Conservation (phyloP, 1,140 invertebrate species). For the Neodiprion lecontei region DNA sequence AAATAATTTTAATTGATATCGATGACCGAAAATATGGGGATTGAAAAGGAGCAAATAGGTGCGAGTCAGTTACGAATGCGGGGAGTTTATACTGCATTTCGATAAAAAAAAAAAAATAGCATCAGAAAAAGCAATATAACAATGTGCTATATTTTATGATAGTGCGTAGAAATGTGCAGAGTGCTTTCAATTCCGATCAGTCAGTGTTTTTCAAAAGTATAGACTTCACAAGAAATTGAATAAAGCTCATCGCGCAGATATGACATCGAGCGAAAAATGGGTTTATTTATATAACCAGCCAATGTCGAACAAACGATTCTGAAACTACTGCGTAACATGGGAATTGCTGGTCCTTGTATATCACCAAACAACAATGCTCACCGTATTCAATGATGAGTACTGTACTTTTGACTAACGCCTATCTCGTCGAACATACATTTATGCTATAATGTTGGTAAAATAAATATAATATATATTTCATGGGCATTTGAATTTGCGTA, state of each 20-base stretch:
- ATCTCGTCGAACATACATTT: background rate
- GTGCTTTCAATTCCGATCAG: background rate
- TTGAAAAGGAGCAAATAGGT: background rate
- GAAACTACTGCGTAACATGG: background rate
- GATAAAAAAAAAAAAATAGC: background rate
- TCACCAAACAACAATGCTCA: too few species aligned
- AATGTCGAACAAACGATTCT: background rate
- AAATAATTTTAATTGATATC: background rate
- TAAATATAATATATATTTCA: conserved; percentile 1
- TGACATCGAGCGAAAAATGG: background rate
- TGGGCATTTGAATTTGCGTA: background rate
- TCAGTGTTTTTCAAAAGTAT: conserved; percentile 2
- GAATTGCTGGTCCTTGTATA: background rate
- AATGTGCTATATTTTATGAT: background rate
- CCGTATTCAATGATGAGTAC: background rate
- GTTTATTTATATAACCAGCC: background rate
- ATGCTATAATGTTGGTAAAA: background rate
- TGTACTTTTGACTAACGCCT: background rate
- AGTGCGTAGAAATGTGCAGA: background rate
- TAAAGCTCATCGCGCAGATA: background rate
- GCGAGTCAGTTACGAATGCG: background rate
- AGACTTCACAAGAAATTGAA: background rate
- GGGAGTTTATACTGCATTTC: conserved; percentile 1
- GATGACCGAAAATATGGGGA: background rate
- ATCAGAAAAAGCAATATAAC: background rate